Conservation (phyloP, 1,140 invertebrate genomes). For the Nephila pilipes region DNA sequence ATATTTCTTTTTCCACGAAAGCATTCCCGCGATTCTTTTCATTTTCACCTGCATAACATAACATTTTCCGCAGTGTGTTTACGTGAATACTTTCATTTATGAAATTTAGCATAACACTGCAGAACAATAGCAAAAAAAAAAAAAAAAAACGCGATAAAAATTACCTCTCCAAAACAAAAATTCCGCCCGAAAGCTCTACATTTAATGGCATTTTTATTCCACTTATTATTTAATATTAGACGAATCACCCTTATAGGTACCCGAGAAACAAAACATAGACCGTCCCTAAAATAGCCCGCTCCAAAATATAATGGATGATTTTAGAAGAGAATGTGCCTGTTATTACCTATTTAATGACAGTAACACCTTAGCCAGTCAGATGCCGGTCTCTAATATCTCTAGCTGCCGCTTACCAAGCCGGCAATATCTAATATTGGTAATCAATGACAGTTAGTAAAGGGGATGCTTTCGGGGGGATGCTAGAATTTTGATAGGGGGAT, state of each 20-base stretch:
- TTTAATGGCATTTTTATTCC: conserved; percentile 72
- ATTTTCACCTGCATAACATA: neutral
- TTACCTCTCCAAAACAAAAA: conserved; percentile 4
- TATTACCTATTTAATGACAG: conserved; percentile 71
- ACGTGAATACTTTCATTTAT: neutral
- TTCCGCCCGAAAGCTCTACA: neutral
- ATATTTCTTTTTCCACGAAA: neutral
- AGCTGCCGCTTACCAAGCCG: conserved; percentile 39
- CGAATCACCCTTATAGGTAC: conserved; percentile 23
- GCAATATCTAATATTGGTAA: conserved; percentile 71
- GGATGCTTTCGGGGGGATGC: conserved; percentile 25
- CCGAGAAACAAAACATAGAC: conserved; percentile 25
- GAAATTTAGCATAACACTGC: neutral
- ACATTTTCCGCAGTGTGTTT: neutral
- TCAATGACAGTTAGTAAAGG: conserved; percentile 65
- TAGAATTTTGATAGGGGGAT: conserved; percentile 10
- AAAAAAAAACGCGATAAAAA: neutral
- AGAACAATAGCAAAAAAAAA: neutral
- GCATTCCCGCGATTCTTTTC: too few relatives aligned
- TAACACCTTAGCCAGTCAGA: conserved; percentile 52
- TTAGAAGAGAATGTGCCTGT: neutral
- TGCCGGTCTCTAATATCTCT: conserved; percentile 50
- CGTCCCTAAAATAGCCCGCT: neutral
- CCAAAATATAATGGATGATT: conserved; percentile 63
- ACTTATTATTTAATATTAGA: conserved; percentile 69